Conservation (phyloP, 1,140 invertebrate species). For the Riptortus pedestris region DNA sequence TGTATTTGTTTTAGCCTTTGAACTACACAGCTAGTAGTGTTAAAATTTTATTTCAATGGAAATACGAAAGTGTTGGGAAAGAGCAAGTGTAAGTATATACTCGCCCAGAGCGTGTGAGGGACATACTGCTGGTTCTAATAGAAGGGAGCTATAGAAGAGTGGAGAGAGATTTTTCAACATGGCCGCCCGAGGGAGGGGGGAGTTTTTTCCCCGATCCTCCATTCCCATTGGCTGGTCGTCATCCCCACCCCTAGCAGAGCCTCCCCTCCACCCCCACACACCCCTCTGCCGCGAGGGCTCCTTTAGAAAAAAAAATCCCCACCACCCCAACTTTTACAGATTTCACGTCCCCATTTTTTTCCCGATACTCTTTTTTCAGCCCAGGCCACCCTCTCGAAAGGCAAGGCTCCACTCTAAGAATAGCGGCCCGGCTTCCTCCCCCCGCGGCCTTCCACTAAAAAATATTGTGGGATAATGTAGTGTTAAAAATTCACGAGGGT, state of each 20-base stretch:
- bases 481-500: background rate
- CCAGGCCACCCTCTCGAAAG: background rate
- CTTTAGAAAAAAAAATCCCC: background rate
- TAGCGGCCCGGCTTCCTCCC: background rate
- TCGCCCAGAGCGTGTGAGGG: too few relatives aligned
- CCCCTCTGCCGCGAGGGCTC: background rate
- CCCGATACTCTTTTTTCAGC: background rate
- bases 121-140: too few relatives aligned
- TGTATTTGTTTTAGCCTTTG: too few relatives aligned
- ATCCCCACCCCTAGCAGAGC: conserved; percentile 1
- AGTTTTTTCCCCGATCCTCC: background rate
- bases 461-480: background rate
- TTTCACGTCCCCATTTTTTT: conserved; percentile 1
- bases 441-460: background rate
- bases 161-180: conserved; percentile 23
- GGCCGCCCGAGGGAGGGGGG: conserved; percentile 15
- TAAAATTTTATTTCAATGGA: too few relatives aligned
- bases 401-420: background rate
- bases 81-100: too few relatives aligned
- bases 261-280: background rate
- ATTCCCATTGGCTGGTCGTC: conserved; percentile 9
- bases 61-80: too few relatives aligned
- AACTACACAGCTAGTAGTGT: too few relatives aligned
- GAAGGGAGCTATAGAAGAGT: too few relatives aligned
- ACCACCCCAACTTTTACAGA: background rate